Conservation (phyloP, 2,113 vertebrate genomes). For the Zapus hudsonius region DNA sequence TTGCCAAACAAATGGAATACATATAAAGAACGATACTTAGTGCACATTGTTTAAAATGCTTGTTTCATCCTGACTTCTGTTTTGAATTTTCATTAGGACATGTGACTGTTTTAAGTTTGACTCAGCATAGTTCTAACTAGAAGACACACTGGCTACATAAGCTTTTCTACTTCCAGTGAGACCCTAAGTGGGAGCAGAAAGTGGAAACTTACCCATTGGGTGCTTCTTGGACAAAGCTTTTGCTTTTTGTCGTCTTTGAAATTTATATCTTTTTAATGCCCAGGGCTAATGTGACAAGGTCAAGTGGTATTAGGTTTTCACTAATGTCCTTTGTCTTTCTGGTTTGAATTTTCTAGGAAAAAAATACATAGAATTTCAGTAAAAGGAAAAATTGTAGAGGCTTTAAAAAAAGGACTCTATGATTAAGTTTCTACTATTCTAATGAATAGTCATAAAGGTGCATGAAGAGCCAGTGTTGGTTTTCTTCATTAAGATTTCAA, state of each 20-base stretch:
- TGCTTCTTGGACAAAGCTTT: constrained; percentile 83
- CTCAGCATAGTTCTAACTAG: constrained; percentile 70
- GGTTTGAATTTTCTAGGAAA: constrained; percentile 89
- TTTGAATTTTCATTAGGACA: constrained; percentile 76
- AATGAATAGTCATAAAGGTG: constrained; percentile 66
- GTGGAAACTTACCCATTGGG: constrained; percentile 83
- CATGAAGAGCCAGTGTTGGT: constrained; percentile 59
- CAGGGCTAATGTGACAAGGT: constrained; percentile 90
- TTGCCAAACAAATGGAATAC: constrained; percentile 64
- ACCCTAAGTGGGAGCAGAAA: constrained; percentile 84
- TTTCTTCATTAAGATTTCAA: constrained; percentile 48
- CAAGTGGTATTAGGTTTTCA: constrained; percentile 90
- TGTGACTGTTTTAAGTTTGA: constrained; percentile 73
- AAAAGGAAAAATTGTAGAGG: constrained; percentile 80
- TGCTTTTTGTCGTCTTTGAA: constrained; percentile 89
- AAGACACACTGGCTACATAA: constrained; percentile 65
- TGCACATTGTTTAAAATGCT: constrained; percentile 73
- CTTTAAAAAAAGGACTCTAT: constrained; percentile 46
- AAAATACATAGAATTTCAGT: constrained; percentile 85
- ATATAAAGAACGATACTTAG: constrained; percentile 69
- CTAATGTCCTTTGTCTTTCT: constrained; percentile 90
- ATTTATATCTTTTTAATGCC: constrained; percentile 89
- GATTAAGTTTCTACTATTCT: constrained; percentile 76
- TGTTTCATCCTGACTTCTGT: constrained; percentile 73
- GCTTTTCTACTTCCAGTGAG: constrained; percentile 68